Evolutionary conservation across 2,888 invertebrate species (phyloP).

Genomic region (Scaptomyza flava): DNA sequence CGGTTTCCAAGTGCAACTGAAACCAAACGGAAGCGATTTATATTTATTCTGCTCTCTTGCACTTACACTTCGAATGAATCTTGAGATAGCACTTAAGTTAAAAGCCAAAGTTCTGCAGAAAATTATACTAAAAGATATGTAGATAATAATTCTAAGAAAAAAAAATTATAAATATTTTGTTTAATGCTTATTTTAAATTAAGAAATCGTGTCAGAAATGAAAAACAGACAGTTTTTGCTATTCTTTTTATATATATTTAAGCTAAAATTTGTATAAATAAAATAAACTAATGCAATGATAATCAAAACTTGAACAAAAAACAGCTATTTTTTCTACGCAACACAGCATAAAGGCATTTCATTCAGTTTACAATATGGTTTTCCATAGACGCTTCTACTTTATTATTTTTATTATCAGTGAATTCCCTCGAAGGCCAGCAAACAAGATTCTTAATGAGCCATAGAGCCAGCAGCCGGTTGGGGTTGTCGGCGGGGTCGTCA

Average conservation of each 20-base stretch:
- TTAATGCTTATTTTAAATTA: too few species aligned
- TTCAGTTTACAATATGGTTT: slow-evolving; percentile 39
- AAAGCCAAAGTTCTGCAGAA: background rate
- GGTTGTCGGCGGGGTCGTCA: slow-evolving; percentile 9
- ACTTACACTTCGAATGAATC: slow-evolving; percentile 17
- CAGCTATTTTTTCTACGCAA: background rate
- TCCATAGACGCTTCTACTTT: slow-evolving; percentile 15
- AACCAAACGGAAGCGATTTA: slow-evolving; percentile 69
- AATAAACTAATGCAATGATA: background rate
- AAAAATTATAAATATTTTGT: background rate
- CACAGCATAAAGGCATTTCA: slow-evolving; percentile 42
- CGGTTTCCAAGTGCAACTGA: slow-evolving; percentile 59
- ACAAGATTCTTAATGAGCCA: slow-evolving; percentile 20
- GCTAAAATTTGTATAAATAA: too few species aligned
- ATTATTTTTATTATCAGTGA: slow-evolving; percentile 34
- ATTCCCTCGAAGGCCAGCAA: slow-evolving; percentile 31
- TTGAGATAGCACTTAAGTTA: slow-evolving; percentile 1
- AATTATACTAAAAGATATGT: background rate
- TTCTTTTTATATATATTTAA: background rate
- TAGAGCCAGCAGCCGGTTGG: slow-evolving; percentile 8
- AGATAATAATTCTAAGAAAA: background rate
- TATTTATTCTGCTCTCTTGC: slow-evolving; percentile 7
- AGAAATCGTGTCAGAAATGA: background rate
- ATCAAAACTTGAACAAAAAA: background rate
- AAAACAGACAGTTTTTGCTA: background rate